phyloP scores from a whole-genome alignment of 2,797 vertebrate genomes.

The Kryptolebias ocellatus region DNA sequence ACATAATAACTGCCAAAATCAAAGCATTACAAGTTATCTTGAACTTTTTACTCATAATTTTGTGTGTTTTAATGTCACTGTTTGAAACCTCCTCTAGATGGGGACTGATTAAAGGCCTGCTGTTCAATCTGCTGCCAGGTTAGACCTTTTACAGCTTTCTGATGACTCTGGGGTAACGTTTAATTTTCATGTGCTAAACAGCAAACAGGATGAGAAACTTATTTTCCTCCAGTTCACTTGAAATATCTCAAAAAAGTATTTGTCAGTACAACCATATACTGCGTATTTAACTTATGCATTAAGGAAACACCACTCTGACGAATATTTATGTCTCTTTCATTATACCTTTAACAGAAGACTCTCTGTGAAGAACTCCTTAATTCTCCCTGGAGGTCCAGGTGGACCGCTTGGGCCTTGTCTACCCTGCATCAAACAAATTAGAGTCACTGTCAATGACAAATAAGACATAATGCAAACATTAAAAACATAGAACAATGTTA shows the following conservation, averaged over 20 bases:
- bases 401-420: constrained; percentile 41
- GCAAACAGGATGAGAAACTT: not conserved
- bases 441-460: not conserved
- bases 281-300: not conserved
- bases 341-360: constrained; percentile 38
- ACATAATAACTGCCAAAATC: too few species aligned
- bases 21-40: too few species aligned
- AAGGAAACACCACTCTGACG: not conserved
- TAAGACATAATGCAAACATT: not conserved
- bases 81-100: constrained; percentile 1
- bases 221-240: not conserved
- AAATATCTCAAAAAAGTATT: not conserved
- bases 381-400: constrained; percentile 61
- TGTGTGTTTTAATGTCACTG: not conserved
- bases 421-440: constrained; percentile 50
- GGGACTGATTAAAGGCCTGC: constrained; percentile 12
- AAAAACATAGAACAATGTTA: not conserved
- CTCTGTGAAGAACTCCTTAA: constrained; percentile 46
- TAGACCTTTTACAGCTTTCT: constrained; percentile 8
- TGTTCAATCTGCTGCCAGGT: constrained; percentile 2
- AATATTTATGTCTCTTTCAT: not conserved
- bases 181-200: constrained; percentile 11
- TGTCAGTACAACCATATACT: not conserved
- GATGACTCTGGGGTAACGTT: not conserved
- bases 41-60: not conserved